Evolutionary conservation across 2,797 vertebrate genomes (phyloP).

Genomic region (Eleutherodactylus coqui): DNA sequence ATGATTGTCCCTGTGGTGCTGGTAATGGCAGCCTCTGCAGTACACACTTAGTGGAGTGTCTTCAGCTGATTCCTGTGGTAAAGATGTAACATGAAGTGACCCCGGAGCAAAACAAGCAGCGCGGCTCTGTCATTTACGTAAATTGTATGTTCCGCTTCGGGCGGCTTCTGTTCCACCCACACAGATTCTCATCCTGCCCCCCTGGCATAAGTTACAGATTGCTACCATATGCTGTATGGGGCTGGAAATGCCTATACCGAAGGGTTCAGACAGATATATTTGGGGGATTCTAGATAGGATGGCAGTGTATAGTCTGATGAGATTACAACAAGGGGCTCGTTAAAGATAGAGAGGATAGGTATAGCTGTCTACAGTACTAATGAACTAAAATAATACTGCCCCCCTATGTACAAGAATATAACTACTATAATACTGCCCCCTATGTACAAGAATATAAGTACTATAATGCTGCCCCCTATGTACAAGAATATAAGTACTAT

Average conservation of each 20-base stretch:
- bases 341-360: too few species aligned
- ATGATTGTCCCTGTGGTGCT: background rate
- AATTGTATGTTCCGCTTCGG: background rate
- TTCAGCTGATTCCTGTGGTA: background rate
- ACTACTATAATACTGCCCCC: too few species aligned
- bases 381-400: too few species aligned
- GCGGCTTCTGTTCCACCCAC: slow-evolving; percentile 1
- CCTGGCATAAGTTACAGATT: slow-evolving; percentile 16
- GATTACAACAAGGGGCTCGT: too few species aligned
- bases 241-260: background rate
- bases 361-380: too few species aligned
- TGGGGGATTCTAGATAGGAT: background rate
- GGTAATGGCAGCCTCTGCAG: background rate
- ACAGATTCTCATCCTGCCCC: background rate
- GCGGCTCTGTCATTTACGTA: background rate
- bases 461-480: too few species aligned
- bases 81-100: background rate
- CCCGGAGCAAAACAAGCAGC: background rate
- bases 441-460: too few species aligned
- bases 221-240: slow-evolving; percentile 6
- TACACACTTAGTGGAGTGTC: background rate
- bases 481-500: too few species aligned
- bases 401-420: too few species aligned
- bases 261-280: too few species aligned
- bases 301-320: background rate